Evolutionary conservation across 2,888 invertebrate genomes (phyloP).

Genomic region (Abrostola triplasia): DNA sequence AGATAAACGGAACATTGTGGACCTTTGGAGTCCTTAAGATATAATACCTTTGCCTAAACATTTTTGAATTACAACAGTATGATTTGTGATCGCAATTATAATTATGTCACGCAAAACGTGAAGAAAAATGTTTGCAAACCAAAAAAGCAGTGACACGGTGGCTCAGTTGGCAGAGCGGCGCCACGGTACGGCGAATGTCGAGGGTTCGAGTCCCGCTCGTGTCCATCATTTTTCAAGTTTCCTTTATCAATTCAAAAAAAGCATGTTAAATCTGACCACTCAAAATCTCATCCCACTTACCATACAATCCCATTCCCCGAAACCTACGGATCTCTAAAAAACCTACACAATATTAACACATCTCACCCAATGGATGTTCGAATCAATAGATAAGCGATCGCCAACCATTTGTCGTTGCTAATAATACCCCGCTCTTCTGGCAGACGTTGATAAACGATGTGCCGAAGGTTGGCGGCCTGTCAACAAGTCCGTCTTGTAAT

Average conservation of each 20-base stretch:
- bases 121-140: no score
- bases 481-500: constrained; percentile 67
- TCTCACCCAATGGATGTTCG: constrained; percentile 58
- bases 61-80: no score
- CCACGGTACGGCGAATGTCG: no score
- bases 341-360: constrained; percentile 62
- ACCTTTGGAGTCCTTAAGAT: no score
- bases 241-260: background rate
- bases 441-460: constrained; percentile 70
- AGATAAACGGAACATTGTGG: no score
- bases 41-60: no score
- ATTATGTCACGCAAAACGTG: no score
- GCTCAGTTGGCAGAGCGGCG: no score
- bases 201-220: no score
- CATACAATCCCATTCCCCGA: constrained; percentile 3
- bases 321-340: constrained; percentile 46
- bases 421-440: constrained; percentile 63
- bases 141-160: no score
- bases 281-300: background rate
- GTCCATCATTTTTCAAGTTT: no score
- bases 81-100: no score
- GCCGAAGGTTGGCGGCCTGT: constrained; percentile 67
- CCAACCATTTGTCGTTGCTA: constrained; percentile 74
- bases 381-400: constrained; percentile 74
- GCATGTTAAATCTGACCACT: background rate